phyloP scores from a whole-genome alignment of 1,140 invertebrate genomes.

The Colletes gigas region DNA sequence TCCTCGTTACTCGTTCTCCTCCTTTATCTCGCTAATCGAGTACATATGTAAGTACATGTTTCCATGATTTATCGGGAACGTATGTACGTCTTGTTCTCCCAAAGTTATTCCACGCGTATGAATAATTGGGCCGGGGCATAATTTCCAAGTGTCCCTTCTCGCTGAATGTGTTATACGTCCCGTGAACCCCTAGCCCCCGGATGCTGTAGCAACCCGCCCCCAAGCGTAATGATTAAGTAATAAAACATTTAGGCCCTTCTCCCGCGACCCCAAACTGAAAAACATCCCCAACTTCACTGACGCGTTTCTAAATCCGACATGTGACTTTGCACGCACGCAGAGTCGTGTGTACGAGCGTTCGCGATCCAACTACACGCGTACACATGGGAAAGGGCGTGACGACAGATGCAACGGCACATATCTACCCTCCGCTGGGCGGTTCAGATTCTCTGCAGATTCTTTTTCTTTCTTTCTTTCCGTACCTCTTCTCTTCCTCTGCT shows the following conservation, averaged over 20 bases:
- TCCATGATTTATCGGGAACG: constrained; percentile 34
- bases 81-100: background rate
- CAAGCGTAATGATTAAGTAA: constrained; percentile 79
- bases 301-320: constrained; percentile 55
- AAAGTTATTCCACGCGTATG: constrained; percentile 38
- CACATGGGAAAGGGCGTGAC: constrained; percentile 74
- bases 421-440: constrained; percentile 74
- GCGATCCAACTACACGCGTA: background rate
- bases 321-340: constrained; percentile 62
- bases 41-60: constrained; percentile 1
- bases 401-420: constrained; percentile 78
- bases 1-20: background rate
- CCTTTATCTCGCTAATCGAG: background rate
- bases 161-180: constrained; percentile 49
- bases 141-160: constrained; percentile 1
- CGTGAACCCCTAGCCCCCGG: constrained; percentile 38
- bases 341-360: constrained; percentile 32
- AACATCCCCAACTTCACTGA: constrained; percentile 65
- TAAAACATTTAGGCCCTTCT: constrained; percentile 77
- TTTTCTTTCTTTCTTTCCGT: constrained; percentile 33
- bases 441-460: constrained; percentile 69
- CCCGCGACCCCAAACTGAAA: constrained; percentile 69
- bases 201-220: constrained; percentile 46
- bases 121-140: constrained; percentile 60
- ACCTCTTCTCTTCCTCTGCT: constrained; percentile 33